Conservation (phyloP, 2,888 invertebrate species). For the Odontothrips loti region DNA sequence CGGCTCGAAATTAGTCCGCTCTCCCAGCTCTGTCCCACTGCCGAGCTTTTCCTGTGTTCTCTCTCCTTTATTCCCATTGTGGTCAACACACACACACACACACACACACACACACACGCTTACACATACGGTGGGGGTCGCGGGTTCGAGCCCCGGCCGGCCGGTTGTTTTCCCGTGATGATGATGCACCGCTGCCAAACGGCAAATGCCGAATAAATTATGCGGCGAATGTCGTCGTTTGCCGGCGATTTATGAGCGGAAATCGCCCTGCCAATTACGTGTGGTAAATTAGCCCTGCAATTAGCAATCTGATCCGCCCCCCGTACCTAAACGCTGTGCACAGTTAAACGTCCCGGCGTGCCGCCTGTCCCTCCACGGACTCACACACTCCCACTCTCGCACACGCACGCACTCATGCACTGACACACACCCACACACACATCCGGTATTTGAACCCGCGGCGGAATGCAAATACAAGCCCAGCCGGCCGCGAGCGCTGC, state of each 20-base stretch:
- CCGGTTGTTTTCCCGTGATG: no score
- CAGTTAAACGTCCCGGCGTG: conserved; percentile 1
- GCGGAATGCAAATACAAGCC: no score
- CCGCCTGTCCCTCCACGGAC: not conserved
- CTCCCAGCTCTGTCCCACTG: no score
- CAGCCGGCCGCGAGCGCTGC: no score
- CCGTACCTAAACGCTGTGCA: conserved; percentile 5
- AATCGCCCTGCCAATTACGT: conserved; percentile 9
- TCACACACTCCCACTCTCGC: not conserved
- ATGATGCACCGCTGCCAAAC: not conserved
- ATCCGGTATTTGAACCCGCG: no score
- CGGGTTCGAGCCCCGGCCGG: no score
- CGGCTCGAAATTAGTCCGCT: no score
- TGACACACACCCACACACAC: not conserved
- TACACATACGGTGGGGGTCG: no score
- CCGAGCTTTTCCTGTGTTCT: no score
- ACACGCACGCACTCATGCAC: not conserved
- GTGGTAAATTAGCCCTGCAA: conserved; percentile 8
- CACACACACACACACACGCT: no score
- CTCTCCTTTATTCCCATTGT: no score
- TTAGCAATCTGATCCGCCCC: conserved; percentile 4
- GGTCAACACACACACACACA: no score
- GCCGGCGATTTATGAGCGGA: conserved; percentile 10
- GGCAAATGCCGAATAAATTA: not conserved
- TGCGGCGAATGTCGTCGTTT: not conserved